Conservation (phyloP, 2,797 vertebrate species). For the Myotis planiceps region DNA sequence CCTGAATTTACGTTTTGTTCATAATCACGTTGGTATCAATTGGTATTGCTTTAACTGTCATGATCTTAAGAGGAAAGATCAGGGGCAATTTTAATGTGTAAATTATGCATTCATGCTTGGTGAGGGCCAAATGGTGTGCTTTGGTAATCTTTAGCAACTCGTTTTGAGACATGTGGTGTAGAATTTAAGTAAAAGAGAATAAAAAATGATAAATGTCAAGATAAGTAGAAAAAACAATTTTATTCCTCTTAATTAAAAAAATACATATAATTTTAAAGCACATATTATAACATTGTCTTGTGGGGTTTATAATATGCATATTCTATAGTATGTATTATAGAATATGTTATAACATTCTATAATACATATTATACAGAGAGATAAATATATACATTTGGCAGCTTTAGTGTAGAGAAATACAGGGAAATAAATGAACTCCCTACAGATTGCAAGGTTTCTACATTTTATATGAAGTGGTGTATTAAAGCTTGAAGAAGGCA, state of each 20-base stretch:
- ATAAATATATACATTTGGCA: not conserved
- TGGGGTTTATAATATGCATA: not conserved
- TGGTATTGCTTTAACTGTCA: not conserved
- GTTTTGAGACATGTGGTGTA: not conserved
- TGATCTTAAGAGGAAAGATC: not conserved
- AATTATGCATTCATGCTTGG: not conserved
- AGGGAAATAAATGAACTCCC: not conserved
- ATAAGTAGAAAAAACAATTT: not conserved
- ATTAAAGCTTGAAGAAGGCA: not conserved
- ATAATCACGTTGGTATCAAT: not conserved
- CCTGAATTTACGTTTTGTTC: slow-evolving; percentile 11
- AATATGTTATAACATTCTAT: no score
- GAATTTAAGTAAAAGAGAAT: not conserved
- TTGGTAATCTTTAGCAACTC: not conserved
- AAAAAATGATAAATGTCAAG: not conserved
- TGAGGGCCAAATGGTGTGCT: not conserved
- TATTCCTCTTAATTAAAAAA: slow-evolving; percentile 9
- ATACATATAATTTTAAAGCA: not conserved
- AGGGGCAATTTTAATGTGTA: not conserved
- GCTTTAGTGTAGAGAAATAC: not conserved
- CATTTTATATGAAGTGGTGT: not conserved
- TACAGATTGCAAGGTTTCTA: not conserved
- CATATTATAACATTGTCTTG: not conserved
- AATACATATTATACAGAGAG: no score
- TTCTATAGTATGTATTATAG: not conserved